Evolutionary conservation across 2,113 vertebrate species (phyloP), one percentile per base, ranked within the genome.

Genomic region (Haemorhous mexicanus): DNA sequence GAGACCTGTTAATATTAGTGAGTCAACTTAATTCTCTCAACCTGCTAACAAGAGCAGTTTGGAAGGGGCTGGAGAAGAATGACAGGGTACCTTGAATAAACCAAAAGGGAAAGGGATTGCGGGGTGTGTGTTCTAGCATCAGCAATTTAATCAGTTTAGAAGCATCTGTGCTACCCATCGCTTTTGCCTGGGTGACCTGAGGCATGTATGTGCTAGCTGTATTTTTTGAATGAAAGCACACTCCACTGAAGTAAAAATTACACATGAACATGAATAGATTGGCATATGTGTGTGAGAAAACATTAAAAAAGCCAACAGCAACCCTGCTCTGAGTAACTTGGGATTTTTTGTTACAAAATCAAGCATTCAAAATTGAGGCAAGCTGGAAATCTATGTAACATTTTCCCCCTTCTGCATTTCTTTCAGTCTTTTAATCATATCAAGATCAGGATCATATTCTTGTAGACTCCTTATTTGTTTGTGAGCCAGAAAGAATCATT

Each of bases 11-110:
- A 96, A 97, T 97, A 95, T 94, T 96, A 87, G 94, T 77, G 92
- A 96, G 63, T 90, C 92, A 93, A 92, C 87, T 87, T 92, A 96
- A 97, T 97, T 97, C 66, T 94, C 46, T 84, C 84, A 91, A 92
- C 70, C 67, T 94, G 86, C 80, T 96, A 96, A 97, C 80, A 63
- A 93, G 92, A 80, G 79, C 77, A 47, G 49, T 96, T 97, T 95
- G 77, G 89, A 96, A 84, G 46, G 78, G 58, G 21, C 4, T 93
- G 43, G 47, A 88, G 33, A 79, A 69, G 91, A 92, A 66, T 84
- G 77, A 67, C 82, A 69, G n/a, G 13, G 18, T 89, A 56, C 43
- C 46, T 76, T 89, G 69, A 80, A 75, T 90, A 77, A 94, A 69
- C 47, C 49, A 72, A 72, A 64, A 58, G 82, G 87, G 63, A 87